Base-by-base conservation (phyloP, 2,113 vertebrate species). In the Leptodactylus fuscus region DNA sequence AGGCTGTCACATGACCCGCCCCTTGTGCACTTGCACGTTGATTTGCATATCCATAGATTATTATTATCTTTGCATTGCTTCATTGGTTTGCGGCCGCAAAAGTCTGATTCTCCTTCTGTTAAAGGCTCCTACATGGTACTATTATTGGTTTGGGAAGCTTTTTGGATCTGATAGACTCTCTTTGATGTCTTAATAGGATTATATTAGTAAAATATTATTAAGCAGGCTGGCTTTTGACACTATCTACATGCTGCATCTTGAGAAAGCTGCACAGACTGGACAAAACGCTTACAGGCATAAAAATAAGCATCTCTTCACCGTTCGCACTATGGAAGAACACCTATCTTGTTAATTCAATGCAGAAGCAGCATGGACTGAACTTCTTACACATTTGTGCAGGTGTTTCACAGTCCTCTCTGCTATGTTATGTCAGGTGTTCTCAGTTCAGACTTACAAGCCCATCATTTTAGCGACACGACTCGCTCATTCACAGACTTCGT, bases 371-470 rank as follows among this genome's bases (percentile, higher is more conserved):
- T 29, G 38, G 78, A 46, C 20, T 44, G 36, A 65, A 46, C 34
- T 81, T 29, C 78, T 29, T 27, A 27, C 53, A 38, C 16, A 38
- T 60, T 60, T 46, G 34, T 60, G 78, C 78, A 81, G 78, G 78
- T 81, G 53, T 65, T 65, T 46, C 53, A 27, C 78, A 41, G 36
- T 81, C 22, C 9, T 53, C 38, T 4, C 78, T 20, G 32, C 51
- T 32, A 51, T 79, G 22, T 60, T 41, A 65, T 65, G 38, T 60
- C 78, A 81, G 55, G 29, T 38, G n/a, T 22, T 81, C 78, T 44
- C 53, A 65, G 36, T n/a, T 24, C 24, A 62, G 32, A 44, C 32
- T 38, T 81, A 27, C 12, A 46, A 62, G 20, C 55, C 78, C 34
- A 81, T 65, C 24, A 76, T 62, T 81, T 62, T 65, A 58, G 44